phyloP scores from a whole-genome alignment of 2,888 invertebrate genomes.

The Dioctria linearis region DNA sequence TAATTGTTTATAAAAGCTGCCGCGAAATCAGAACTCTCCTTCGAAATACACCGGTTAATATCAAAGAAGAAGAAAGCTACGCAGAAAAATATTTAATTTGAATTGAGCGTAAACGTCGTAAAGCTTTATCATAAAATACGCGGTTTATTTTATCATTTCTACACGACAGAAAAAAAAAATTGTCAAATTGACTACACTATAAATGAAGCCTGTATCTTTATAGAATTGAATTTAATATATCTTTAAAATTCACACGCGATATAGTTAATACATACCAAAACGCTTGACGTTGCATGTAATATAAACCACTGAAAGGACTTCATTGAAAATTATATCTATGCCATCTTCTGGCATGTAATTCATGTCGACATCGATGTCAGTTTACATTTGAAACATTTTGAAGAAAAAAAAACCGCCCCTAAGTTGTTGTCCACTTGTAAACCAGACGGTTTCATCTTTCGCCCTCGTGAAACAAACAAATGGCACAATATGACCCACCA shows the following conservation, averaged over 20 bases:
- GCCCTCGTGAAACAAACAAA: slow-evolving; percentile 24
- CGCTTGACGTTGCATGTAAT: neutral
- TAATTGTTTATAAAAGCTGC: slow-evolving; percentile 14
- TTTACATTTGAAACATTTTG: slow-evolving; percentile 10
- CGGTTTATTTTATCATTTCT: neutral
- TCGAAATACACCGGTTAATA: neutral
- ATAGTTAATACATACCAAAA: neutral
- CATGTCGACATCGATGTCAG: slow-evolving; percentile 15
- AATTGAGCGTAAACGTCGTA: neutral
- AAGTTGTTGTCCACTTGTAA: slow-evolving; percentile 24
- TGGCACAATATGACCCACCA: neutral
- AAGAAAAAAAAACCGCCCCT: slow-evolving; percentile 9
- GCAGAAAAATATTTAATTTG: neutral
- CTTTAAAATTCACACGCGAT: neutral
- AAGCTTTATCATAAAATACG: neutral
- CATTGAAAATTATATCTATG: neutral
- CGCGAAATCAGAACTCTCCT: neutral
- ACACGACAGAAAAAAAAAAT: too few species aligned
- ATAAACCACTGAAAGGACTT: neutral
- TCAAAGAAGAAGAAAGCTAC: neutral
- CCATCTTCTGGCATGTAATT: neutral
- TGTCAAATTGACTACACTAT: too few species aligned
- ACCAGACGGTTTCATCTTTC: slow-evolving; percentile 35
- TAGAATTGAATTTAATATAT: too few species aligned
- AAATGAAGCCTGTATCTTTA: too few species aligned